Evolutionary conservation across 1,140 invertebrate species (phyloP), one percentile per base, ranked within the genome.

Genomic region (Phymastichus coffea): DNA sequence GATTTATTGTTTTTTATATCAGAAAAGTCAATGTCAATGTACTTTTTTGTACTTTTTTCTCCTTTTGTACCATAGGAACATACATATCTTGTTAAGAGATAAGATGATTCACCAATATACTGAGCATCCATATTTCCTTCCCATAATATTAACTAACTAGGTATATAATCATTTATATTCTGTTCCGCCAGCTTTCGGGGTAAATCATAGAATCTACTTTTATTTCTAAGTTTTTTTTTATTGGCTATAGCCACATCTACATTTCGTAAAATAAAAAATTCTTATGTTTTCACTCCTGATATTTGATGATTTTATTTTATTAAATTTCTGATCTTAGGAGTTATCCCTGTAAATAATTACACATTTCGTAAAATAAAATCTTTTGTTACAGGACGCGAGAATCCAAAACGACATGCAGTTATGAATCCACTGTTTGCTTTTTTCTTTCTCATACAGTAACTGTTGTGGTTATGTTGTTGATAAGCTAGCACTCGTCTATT

Each of bases 161-260:
- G 68, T 68, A 71, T 72, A 26, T 68, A 73, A 62, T 73, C 69
- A 69, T 73, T 75, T 26, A 72, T 66, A 38, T 30, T 30, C 12
- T 6, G 14, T 52, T 70, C 66, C n/a, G 57, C 43, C 57, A 46
- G 22, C 15, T 23, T 53, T 43, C 70, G 20, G 23, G 63, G 61
- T 35, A 71, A 26, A 66, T 70, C 67, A 63, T 71, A 71, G 28
- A 74, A 52, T 57, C 68, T 60, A 35, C 56, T 62, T 48, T 66
- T 68, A 30, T 22, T 26, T 63, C 61, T 60, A n/a, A 72, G 60
- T 15, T 53, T 62, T 65, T 65, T 64, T 48, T 66, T 56, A 12
- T 58, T 63, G 28, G 63, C 66, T 25, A 71, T 63, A 14, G 72
- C 63, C 33, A 43, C 53, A 14, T 35, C 44, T 33, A 63, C 59